A percentile compares a stretch with the other conserved stretches of the same genome.
Conservation (phyloP, 1,140 invertebrate genomes). For the Drosophila virilis region DNA sequence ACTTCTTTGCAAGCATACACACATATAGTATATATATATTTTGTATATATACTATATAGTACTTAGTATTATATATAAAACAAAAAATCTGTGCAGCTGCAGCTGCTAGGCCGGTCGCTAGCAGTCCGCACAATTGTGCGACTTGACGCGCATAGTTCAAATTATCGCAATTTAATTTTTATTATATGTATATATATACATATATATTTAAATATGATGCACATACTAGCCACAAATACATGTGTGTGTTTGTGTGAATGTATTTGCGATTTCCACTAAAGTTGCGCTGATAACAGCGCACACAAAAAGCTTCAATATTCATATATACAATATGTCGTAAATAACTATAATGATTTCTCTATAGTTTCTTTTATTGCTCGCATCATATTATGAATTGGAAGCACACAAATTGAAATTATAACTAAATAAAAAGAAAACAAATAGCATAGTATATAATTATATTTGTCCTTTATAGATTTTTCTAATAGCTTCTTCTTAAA, state of each 20-base stretch:
- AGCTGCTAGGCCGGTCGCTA: slow-evolving; percentile 30
- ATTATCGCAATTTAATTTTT: slow-evolving; percentile 74
- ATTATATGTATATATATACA: slow-evolving; percentile 22
- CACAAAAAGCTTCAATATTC: slow-evolving; percentile 11
- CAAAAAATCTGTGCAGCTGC: slow-evolving; percentile 34
- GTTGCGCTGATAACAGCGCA: slow-evolving; percentile 51
- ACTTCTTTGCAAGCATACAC: slow-evolving; percentile 10
- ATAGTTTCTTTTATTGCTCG: slow-evolving; percentile 27
- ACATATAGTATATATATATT: neutral
- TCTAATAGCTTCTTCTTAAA: too few relatives aligned
- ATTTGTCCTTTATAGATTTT: too few relatives aligned
- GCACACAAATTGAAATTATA: slow-evolving; percentile 12
- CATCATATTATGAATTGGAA: slow-evolving; percentile 18
- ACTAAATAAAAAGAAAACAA: neutral
- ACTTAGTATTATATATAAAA: slow-evolving; percentile 8
- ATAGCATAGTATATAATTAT: neutral
- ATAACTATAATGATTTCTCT: slow-evolving; percentile 38
- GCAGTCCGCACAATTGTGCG: slow-evolving; percentile 21
- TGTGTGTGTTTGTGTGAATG: neutral
- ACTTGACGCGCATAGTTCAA: slow-evolving; percentile 61
- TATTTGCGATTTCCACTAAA: slow-evolving; percentile 49
- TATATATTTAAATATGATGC: slow-evolving; percentile 16
- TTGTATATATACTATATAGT: slow-evolving; percentile 1
- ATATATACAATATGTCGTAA: slow-evolving; percentile 50
- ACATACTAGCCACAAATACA: slow-evolving; percentile 10